phyloP scores from a whole-genome alignment of 2,888 invertebrate species.

The Melieria picta region DNA sequence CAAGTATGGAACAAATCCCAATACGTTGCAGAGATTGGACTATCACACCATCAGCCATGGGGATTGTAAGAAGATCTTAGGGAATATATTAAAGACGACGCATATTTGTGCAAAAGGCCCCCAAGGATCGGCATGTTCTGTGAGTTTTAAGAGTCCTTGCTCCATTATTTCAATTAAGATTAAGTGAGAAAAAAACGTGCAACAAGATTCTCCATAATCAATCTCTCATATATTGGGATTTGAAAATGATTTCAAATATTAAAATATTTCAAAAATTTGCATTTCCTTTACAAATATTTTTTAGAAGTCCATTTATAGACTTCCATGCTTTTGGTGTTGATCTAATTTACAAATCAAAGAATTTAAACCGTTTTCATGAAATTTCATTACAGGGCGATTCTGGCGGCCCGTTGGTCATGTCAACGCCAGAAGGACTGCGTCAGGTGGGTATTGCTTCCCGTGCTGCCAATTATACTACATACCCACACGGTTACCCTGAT shows the following conservation, averaged over 20 bases:
- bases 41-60: conserved; percentile 58
- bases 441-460: conserved; percentile 59
- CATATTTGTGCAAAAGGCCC: conserved; percentile 60
- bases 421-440: conserved; percentile 42
- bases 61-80: conserved; percentile 49
- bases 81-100: conserved; percentile 56
- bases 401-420: conserved; percentile 62
- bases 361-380: not conserved
- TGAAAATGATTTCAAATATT: no score
- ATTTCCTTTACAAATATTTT: no score
- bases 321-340: no score
- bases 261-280: no score
- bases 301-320: no score
- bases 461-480: no score
- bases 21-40: conserved; percentile 54
- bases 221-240: no score
- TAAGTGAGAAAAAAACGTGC: no score
- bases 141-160: conserved; percentile 41
- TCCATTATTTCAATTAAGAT: not conserved
- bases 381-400: conserved; percentile 59
- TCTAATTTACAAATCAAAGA: no score
- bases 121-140: conserved; percentile 58
- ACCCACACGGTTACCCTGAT: conserved; percentile 28
- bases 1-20: conserved; percentile 57
- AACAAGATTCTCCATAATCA: no score